Evolutionary conservation across 2,888 invertebrate genomes (phyloP).

Genomic region (Nemurella pictetii): DNA sequence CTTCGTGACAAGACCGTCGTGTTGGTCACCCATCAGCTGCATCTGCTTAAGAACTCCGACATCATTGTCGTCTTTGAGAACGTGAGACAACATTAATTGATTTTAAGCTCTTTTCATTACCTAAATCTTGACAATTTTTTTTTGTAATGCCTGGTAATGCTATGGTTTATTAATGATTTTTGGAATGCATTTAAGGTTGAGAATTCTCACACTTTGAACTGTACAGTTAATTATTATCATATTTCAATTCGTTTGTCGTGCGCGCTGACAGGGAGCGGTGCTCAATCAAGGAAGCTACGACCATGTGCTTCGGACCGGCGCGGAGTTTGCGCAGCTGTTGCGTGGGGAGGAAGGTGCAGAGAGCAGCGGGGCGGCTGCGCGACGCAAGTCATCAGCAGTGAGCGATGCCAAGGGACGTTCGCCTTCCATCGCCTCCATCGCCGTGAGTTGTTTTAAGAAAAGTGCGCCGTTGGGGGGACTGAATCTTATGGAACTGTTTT

Average conservation of each 20-base stretch:
- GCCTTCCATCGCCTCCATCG: slow-evolving; percentile 43
- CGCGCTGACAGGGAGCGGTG: slow-evolving; percentile 55
- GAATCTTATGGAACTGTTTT: no score
- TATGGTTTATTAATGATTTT: background rate
- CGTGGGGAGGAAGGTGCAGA: slow-evolving; percentile 51
- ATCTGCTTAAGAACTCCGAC: slow-evolving; percentile 50
- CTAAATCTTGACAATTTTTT: no score
- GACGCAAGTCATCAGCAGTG: background rate
- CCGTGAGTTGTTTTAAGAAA: slow-evolving; percentile 43
- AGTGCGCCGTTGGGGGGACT: no score
- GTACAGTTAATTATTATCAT: background rate
- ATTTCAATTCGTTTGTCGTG: slow-evolving; percentile 37
- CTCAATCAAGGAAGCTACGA: slow-evolving; percentile 45
- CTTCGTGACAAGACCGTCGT: slow-evolving; percentile 53
- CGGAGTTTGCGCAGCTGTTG: slow-evolving; percentile 55
- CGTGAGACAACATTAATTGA: no score
- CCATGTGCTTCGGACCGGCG: slow-evolving; percentile 44
- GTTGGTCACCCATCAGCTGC: slow-evolving; percentile 60
- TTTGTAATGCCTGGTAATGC: background rate
- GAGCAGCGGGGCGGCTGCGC: background rate
- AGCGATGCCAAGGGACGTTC: background rate
- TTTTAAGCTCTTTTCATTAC: no score
- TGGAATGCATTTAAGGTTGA: background rate
- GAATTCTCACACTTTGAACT: background rate
- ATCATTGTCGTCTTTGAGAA: slow-evolving; percentile 52